A percentile compares a stretch with the other conserved stretches of the same genome.
Evolutionary conservation across 92 coral and sea anemone genomes (phyloP).

Genomic region (Epizoanthus scotinus): DNA sequence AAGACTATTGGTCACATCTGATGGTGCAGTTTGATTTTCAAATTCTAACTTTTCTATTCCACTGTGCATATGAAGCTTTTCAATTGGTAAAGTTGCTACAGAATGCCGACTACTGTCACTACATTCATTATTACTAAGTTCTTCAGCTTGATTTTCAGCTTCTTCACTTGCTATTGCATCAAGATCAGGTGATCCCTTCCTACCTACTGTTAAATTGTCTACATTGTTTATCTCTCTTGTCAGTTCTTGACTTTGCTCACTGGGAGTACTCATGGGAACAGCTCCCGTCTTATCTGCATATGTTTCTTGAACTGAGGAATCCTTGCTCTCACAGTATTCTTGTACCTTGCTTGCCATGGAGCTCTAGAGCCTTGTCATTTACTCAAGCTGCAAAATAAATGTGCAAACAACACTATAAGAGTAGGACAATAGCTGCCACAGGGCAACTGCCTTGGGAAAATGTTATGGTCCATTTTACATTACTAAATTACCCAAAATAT

Average conservation of each 20-base stretch:
- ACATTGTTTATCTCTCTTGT: neutral
- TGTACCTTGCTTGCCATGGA: slow-evolving; percentile 8
- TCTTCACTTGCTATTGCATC: neutral
- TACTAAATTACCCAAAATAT: no score
- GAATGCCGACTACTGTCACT: neutral
- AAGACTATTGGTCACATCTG: neutral
- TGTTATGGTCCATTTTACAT: no score
- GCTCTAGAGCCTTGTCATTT: neutral
- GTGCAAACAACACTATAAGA: neutral
- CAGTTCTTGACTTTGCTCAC: neutral
- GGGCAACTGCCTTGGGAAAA: no score
- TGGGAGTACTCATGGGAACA: neutral
- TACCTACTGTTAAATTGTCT: neutral
- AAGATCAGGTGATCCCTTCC: slow-evolving; percentile 4
- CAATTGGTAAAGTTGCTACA: slow-evolving; percentile 3
- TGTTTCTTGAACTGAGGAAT: neutral
- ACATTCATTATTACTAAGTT: neutral
- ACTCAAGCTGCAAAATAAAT: neutral
- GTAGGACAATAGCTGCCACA: no score
- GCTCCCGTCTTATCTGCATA: neutral
- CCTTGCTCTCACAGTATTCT: neutral
- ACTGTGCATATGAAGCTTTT: neutral
- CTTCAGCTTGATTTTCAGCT: neutral
- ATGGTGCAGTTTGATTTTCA: neutral
- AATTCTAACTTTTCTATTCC: neutral